A percentile compares a stretch with the other conserved stretches of the same genome.
Evolutionary conservation across 92 coral and sea anemone genomes (phyloP).

Genomic region (Heteractis magnifica): DNA sequence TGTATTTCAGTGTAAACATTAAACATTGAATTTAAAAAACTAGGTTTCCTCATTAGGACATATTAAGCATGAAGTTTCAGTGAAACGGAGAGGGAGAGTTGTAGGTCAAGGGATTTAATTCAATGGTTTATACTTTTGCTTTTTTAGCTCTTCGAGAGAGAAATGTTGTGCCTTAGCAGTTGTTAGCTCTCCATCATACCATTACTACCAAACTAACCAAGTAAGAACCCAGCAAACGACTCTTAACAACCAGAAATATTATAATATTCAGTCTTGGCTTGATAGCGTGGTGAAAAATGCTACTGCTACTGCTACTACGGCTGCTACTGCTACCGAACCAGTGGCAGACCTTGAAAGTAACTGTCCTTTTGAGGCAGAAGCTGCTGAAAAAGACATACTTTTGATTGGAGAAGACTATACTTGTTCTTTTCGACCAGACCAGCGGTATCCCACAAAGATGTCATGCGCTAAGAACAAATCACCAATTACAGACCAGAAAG

Average conservation of each 20-base stretch:
- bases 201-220: not conserved
- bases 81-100: too few species aligned
- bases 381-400: not conserved
- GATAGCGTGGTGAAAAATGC: conserved; percentile 22
- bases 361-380: not conserved
- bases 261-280: conserved; percentile 32
- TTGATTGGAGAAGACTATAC: conserved; percentile 12
- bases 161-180: not conserved
- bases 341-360: not conserved
- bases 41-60: not conserved
- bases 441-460: conserved; percentile 19
- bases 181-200: not conserved
- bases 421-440: not conserved
- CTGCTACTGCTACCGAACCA: not conserved
- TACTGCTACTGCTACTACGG: not conserved
- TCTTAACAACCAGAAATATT: not conserved
- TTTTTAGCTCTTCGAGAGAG: not conserved
- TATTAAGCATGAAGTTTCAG: not conserved
- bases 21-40: not conserved
- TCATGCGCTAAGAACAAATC: conserved; percentile 17
- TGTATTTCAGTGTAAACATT: not conserved
- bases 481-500: conserved; percentile 16
- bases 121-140: not conserved
- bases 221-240: not conserved
- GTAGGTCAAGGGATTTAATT: too few species aligned